Percentiles rank a stretch among this genome's conserved stretches.
phyloP scores from a whole-genome alignment of 1,140 invertebrate species.

The Drosophila kohkoa region DNA sequence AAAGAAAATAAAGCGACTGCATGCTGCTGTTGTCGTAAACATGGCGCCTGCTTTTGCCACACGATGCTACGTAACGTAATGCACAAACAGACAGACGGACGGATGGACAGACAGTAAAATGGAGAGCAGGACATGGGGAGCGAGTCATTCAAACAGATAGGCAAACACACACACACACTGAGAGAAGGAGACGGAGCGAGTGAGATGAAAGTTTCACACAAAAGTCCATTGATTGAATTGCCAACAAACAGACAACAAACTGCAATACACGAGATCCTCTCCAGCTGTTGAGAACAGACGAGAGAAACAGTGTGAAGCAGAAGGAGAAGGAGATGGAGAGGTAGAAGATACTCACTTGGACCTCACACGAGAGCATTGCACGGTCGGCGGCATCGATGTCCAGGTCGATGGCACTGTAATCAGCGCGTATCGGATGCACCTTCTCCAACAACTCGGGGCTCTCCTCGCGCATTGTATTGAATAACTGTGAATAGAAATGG shows the following conservation, averaged over 20 bases:
- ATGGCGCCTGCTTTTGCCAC: constrained; percentile 72
- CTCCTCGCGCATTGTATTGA: constrained; percentile 88
- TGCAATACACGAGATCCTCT: constrained; percentile 24
- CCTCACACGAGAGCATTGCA: constrained; percentile 79
- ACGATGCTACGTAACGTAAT: constrained; percentile 71
- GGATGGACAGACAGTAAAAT: constrained; percentile 7
- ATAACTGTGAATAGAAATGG: constrained; percentile 86
- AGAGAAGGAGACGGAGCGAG: not conserved
- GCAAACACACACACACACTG: constrained; percentile 53
- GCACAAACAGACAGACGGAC: constrained; percentile 37
- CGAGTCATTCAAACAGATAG: constrained; percentile 54
- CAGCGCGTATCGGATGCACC: constrained; percentile 92
- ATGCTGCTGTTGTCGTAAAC: constrained; percentile 76
- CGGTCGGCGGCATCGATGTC: constrained; percentile 87
- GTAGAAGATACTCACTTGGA: constrained; percentile 71
- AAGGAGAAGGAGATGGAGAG: not conserved
- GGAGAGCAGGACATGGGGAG: constrained; percentile 23
- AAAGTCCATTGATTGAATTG: constrained; percentile 81
- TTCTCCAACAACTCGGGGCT: constrained; percentile 89
- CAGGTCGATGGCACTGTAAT: constrained; percentile 92
- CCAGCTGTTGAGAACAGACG: constrained; percentile 14
- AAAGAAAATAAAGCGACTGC: constrained; percentile 77
- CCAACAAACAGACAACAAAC: constrained; percentile 53
- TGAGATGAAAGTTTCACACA: constrained; percentile 43
- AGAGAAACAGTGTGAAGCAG: not conserved